Conservation (phyloP, 2,113 vertebrate species). For the Prunella himalayana region DNA sequence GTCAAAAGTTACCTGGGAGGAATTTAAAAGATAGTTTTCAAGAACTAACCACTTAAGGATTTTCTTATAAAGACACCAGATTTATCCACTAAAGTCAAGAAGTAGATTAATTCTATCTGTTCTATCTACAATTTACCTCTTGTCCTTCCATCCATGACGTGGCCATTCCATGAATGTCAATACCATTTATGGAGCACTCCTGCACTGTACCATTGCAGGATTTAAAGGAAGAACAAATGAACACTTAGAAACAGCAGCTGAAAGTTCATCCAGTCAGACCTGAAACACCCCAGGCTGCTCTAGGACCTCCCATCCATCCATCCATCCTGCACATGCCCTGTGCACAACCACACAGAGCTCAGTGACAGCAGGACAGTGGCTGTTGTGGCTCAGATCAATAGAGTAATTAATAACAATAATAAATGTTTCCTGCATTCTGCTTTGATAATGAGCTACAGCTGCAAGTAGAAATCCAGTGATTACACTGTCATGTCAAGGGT, state of each 20-base stretch:
- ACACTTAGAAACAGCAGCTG: neutral
- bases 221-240: neutral
- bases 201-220: neutral
- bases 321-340: neutral
- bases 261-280: neutral
- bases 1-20: neutral
- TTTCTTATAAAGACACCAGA: neutral
- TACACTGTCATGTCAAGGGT: neutral
- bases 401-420: neutral
- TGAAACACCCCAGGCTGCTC: neutral
- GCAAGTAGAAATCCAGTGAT: neutral
- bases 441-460: neutral
- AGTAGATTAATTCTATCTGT: neutral
- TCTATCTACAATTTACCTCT: neutral
- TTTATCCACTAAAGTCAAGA: neutral
- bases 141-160: neutral
- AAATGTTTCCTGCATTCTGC: neutral
- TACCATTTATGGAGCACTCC: neutral
- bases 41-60: neutral
- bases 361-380: neutral
- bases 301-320: neutral
- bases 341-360: neutral
- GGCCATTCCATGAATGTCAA: neutral
- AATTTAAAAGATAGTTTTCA: neutral
- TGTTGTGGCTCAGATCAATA: neutral